Percentiles rank a stretch among this genome's conserved stretches.
These are phyloP conservation scores for Orcinus orca DNA, from an alignment of 2,113 vertebrate species.

Conservation along the genomic window DNA sequence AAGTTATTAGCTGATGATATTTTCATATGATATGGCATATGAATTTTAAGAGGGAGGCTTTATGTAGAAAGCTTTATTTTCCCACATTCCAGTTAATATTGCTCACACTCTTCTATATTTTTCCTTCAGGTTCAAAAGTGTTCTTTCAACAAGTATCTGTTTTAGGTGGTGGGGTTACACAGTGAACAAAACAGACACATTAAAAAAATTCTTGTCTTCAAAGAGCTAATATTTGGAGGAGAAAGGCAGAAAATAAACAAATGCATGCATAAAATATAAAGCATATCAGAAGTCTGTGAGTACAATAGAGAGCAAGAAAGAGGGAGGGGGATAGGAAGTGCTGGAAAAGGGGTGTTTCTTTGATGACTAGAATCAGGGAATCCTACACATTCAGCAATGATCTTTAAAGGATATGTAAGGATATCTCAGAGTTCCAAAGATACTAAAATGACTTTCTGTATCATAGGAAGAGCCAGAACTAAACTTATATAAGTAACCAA, in stretches of 20 bases:
- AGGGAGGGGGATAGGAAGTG: neutral
- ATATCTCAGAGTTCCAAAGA: neutral
- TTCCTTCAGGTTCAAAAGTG: constrained; percentile 28
- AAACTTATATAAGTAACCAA: neutral
- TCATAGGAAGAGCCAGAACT: neutral
- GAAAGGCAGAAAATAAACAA: neutral
- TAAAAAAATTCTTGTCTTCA: neutral
- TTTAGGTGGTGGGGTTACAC: neutral
- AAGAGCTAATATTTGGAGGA: neutral
- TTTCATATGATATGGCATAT: constrained; percentile 9
- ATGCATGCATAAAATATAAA: neutral
- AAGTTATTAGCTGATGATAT: constrained; percentile 38
- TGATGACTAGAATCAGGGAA: neutral
- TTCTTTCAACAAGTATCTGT: constrained; percentile 19
- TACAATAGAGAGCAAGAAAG: neutral
- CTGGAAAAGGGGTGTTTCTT: neutral
- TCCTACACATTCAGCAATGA: neutral
- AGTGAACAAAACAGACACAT: neutral
- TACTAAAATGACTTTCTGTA: neutral
- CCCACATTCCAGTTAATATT: neutral
- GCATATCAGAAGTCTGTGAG: neutral
- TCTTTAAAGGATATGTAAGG: neutral
- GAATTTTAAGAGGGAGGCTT: neutral
- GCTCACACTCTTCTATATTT: neutral
- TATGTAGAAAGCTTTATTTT: neutral